Percentiles rank a stretch among this genome's conserved stretches.
Conservation (phyloP, 1,140 invertebrate genomes). For the Zaprionus inermis region DNA sequence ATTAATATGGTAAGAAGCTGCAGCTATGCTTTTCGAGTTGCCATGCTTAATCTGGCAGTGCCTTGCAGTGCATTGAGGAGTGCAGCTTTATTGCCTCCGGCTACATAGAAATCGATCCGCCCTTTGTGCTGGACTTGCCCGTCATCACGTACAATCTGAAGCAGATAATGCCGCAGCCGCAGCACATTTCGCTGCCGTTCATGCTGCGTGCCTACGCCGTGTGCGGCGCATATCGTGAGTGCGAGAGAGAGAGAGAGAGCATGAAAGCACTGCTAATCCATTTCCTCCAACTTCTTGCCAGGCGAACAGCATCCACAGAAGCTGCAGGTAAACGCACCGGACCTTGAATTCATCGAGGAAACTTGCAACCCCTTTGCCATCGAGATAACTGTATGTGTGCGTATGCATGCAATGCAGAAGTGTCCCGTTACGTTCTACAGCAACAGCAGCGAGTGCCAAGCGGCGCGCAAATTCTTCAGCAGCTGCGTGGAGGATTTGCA, state of each 20-base stretch:
- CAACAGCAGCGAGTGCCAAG: constrained; percentile 48
- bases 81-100: constrained; percentile 61
- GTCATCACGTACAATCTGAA: constrained; percentile 48
- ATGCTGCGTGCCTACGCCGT: constrained; percentile 56
- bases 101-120: constrained; percentile 65
- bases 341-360: constrained; percentile 64
- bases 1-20: constrained; percentile 64
- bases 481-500: constrained; percentile 65
- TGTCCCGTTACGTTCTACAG: constrained; percentile 57
- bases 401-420: constrained; percentile 65
- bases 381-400: constrained; percentile 62
- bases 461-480: constrained; percentile 56
- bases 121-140: constrained; percentile 55
- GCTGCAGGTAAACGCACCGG: constrained; percentile 60
- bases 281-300: constrained; percentile 11
- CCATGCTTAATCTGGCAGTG: background rate
- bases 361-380: constrained; percentile 62
- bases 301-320: constrained; percentile 27
- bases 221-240: constrained; percentile 55
- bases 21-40: background rate
- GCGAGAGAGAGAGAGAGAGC: background rate
- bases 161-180: constrained; percentile 50
- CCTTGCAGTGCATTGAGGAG: constrained; percentile 65
- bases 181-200: constrained; percentile 43
- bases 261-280: background rate